phyloP scores from a whole-genome alignment of 1,140 invertebrate species.

The Brachionus rotundiformis region DNA sequence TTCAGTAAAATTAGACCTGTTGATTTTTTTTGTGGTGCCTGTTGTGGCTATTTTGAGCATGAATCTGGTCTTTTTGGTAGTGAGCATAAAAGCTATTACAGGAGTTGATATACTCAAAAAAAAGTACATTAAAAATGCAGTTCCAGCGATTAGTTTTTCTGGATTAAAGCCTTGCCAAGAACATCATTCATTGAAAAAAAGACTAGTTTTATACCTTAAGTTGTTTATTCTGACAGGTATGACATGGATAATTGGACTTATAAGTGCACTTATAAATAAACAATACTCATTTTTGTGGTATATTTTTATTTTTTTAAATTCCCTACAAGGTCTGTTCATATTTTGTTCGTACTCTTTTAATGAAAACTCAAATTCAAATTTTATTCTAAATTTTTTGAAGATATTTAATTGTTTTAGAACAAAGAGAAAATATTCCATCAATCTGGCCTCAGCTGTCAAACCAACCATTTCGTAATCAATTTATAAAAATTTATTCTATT shows the following conservation, averaged over 20 bases:
- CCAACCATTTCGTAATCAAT: neutral
- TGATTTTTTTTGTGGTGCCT: slow-evolving; percentile 18
- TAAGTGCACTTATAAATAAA: neutral
- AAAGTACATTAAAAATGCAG: neutral
- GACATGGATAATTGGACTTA: slow-evolving; percentile 6
- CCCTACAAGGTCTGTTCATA: slow-evolving; percentile 36
- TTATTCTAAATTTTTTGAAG: neutral
- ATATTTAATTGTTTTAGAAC: neutral
- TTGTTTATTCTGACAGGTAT: slow-evolving; percentile 12
- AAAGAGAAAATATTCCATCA: neutral
- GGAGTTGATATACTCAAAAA: neutral
- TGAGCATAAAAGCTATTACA: neutral
- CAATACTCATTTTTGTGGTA: slow-evolving; percentile 31
- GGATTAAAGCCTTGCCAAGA: neutral
- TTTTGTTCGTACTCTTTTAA: slow-evolving; percentile 15
- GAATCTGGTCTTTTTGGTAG: slow-evolving; percentile 23
- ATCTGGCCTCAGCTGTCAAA: neutral
- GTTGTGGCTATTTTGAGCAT: neutral
- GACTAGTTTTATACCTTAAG: neutral
- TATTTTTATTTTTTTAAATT: slow-evolving; percentile 28
- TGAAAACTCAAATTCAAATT: neutral
- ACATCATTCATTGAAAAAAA: neutral
- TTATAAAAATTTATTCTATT: too few relatives aligned
- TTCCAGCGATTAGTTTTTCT: neutral
- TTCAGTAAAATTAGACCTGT: neutral